Evolutionary conservation across 2,888 invertebrate species (phyloP).

Genomic region (Netelia inedita): DNA sequence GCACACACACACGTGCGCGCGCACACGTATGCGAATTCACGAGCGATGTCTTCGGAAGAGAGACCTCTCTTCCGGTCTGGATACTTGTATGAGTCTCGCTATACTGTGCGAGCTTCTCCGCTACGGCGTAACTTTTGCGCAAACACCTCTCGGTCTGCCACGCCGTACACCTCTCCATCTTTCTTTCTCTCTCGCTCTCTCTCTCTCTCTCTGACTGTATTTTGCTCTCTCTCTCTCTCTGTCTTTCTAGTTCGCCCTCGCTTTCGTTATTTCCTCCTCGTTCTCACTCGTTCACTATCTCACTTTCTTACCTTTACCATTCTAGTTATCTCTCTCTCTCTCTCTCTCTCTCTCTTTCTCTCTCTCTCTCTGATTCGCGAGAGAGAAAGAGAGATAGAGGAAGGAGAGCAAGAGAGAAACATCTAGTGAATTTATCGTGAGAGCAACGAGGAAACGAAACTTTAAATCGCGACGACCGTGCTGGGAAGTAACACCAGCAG

Average conservation of each 20-base stretch:
- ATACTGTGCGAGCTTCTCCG: constrained; percentile 73
- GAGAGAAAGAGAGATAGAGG: too few species aligned
- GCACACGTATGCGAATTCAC: constrained; percentile 55
- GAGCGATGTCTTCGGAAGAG: constrained; percentile 76
- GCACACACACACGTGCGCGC: not conserved
- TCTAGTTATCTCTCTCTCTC: not conserved
- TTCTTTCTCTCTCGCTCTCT: constrained; percentile 41
- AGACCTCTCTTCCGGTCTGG: constrained; percentile 82
- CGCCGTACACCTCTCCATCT: constrained; percentile 42
- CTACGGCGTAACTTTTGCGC: constrained; percentile 82
- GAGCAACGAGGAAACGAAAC: constrained; percentile 85
- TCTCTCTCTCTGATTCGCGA: constrained; percentile 47
- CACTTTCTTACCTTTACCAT: constrained; percentile 39
- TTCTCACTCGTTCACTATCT: constrained; percentile 33
- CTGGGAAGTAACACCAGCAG: constrained; percentile 73
- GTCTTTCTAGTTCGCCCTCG: constrained; percentile 5
- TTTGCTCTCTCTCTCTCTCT: constrained; percentile 76
- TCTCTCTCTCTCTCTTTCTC: constrained; percentile 76
- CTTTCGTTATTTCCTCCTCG: constrained; percentile 26
- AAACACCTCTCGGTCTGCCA: constrained; percentile 74
- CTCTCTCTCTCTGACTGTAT: constrained; percentile 79
- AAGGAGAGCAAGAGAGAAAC: too few species aligned
- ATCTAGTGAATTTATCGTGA: constrained; percentile 21
- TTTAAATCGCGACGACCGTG: constrained; percentile 87
- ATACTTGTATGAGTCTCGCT: constrained; percentile 77